Conservation (phyloP, 2,888 invertebrate genomes). For the Coelopa pilipes region DNA sequence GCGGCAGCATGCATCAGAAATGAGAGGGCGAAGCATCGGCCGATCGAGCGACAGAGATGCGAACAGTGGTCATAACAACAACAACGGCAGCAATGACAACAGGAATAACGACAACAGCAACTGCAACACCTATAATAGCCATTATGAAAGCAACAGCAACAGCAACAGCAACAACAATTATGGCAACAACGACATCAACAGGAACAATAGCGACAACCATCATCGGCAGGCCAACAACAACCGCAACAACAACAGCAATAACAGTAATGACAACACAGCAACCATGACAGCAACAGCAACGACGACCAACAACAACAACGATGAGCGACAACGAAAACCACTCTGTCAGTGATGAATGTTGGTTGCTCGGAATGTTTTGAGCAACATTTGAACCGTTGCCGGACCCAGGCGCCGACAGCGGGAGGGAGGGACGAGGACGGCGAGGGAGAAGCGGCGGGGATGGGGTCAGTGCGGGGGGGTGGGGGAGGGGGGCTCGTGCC, state of each 20-base stretch:
- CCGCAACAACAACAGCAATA: too few species aligned
- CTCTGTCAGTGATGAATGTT: not conserved
- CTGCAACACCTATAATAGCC: too few species aligned
- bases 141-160: too few species aligned
- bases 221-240: too few species aligned
- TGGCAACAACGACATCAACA: too few species aligned
- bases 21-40: not conserved
- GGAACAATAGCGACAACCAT: too few species aligned
- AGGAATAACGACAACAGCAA: too few species aligned
- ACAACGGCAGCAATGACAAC: constrained; percentile 15
- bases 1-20: not conserved
- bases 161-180: too few species aligned
- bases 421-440: too few species aligned
- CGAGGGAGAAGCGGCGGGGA: too few species aligned
- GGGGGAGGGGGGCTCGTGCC: not conserved
- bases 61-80: constrained; percentile 26
- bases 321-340: constrained; percentile 3
- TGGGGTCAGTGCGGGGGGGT: too few species aligned
- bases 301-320: constrained; percentile 9
- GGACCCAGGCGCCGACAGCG: not conserved
- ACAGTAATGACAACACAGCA: too few species aligned
- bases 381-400: not conserved
- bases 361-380: not conserved
- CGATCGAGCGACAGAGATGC: constrained; percentile 15
- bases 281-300: constrained; percentile 1